These are phyloP conservation scores for Cyrtorhinus lividipennis DNA, from an alignment of 1,140 invertebrate species.

Conservation along the genomic window DNA sequence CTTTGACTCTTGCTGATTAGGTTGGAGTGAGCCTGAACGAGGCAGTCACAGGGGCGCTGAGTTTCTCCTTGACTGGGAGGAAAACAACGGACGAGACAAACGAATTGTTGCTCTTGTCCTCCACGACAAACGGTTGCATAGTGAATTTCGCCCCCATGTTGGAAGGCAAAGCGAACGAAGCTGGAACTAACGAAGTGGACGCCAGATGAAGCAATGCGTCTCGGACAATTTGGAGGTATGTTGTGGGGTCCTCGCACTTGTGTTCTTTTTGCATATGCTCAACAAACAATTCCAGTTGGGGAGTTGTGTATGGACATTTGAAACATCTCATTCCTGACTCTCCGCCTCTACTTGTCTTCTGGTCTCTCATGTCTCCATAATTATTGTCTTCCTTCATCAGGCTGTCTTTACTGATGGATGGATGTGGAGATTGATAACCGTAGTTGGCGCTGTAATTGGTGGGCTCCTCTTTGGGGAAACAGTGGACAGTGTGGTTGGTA, in stretches of 20 bases:
- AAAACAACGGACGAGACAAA: conserved; percentile 82
- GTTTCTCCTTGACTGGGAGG: conserved; percentile 71
- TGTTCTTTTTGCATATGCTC: conserved; percentile 12
- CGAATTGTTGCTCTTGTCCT: conserved; percentile 38
- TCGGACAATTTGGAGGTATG: conserved; percentile 17
- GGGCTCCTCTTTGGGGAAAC: neutral
- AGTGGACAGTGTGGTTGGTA: conserved; percentile 7
- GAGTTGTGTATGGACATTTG: conserved; percentile 13
- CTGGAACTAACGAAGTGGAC: conserved; percentile 22
- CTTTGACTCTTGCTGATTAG: too few relatives aligned
- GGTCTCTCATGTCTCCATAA: conserved; percentile 6
- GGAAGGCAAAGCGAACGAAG: conserved; percentile 27
- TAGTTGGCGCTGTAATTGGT: neutral
- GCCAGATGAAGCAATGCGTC: conserved; percentile 25
- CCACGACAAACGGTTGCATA: conserved; percentile 76
- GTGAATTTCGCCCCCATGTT: conserved; percentile 34
- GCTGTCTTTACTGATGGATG: conserved; percentile 9
- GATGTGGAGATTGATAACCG: neutral
- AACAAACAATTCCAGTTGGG: neutral
- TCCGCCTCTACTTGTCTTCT: neutral
- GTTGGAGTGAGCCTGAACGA: conserved; percentile 85
- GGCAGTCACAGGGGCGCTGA: conserved; percentile 63
- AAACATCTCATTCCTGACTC: conserved; percentile 16
- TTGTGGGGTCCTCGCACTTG: conserved; percentile 13
- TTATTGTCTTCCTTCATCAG: conserved; percentile 17